phyloP scores from a whole-genome alignment of 53 echinoderm and acorn worm genomes.

The Apostichopus leukothele region DNA sequence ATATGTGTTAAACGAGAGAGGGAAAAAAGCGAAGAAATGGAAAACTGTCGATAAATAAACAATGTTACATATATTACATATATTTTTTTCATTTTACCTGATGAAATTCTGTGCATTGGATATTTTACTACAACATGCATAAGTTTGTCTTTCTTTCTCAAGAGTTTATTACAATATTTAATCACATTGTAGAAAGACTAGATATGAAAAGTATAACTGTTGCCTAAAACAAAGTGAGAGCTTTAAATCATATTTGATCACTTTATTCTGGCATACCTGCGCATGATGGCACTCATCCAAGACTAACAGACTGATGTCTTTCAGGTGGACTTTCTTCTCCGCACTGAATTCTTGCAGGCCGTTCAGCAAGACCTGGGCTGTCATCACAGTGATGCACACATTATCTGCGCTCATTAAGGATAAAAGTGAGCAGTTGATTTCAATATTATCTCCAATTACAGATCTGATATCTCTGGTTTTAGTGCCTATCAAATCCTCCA shows the following conservation, averaged over 20 bases:
- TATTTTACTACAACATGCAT: no score
- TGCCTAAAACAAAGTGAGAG: no score
- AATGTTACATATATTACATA: no score
- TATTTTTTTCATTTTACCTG: no score
- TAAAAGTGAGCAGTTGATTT: constrained; percentile 26
- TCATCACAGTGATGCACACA: constrained; percentile 68
- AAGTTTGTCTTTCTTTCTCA: no score
- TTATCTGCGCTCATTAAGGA: constrained; percentile 39
- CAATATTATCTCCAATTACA: constrained; percentile 49
- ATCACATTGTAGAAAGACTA: no score
- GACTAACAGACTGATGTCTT: constrained; percentile 62
- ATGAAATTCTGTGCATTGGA: no score
- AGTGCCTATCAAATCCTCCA: constrained; percentile 45
- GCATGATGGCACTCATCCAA: constrained; percentile 91
- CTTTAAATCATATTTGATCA: no score
- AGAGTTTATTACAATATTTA: no score
- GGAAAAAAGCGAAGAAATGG: no score
- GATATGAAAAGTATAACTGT: no score
- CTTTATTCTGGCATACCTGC: constrained; percentile 50
- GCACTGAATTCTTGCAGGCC: constrained; percentile 49
- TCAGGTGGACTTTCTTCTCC: not conserved
- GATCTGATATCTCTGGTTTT: constrained; percentile 18
- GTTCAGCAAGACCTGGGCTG: constrained; percentile 75
- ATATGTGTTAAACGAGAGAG: no score
- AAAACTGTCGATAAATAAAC: not conserved